These are phyloP conservation scores for Pitta sordida DNA, from an alignment of 2,113 vertebrate genomes.

Conservation along the genomic window DNA sequence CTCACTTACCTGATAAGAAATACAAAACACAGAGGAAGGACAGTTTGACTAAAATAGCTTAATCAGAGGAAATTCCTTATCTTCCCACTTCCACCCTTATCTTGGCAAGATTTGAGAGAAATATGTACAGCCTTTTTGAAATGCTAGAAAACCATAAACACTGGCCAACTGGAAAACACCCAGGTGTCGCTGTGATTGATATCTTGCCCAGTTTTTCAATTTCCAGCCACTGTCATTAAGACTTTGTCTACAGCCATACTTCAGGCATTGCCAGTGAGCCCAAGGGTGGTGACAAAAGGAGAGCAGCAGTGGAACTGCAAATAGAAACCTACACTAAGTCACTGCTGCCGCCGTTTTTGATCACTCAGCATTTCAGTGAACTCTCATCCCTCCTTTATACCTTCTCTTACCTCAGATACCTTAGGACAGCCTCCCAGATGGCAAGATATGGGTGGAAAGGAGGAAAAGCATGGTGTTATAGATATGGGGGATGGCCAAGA, in stretches of 20 bases:
- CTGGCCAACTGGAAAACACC: neutral
- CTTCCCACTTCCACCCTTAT: neutral
- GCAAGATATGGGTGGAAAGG: neutral
- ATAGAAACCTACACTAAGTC: rapidly evolving
- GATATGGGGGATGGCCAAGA: neutral
- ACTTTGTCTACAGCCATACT: neutral
- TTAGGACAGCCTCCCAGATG: neutral
- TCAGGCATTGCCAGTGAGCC: neutral
- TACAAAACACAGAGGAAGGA: neutral
- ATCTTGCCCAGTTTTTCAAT: neutral
- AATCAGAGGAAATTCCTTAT: neutral
- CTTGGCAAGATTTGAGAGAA: neutral
- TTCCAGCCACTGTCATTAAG: neutral
- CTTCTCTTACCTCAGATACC: neutral
- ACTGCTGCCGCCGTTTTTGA: neutral
- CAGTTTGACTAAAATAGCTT: neutral
- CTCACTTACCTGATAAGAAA: neutral
- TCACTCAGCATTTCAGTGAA: neutral
- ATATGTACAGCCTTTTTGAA: neutral
- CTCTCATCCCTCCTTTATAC: neutral
- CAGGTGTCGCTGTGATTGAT: neutral
- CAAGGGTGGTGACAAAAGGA: neutral
- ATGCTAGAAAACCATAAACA: neutral
- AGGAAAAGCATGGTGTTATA: neutral
- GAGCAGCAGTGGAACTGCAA: neutral